Percentiles rank a stretch among this genome's conserved stretches.
Conservation (phyloP, 2,797 vertebrate genomes). For the Tokudaia tokunoshimensis region DNA sequence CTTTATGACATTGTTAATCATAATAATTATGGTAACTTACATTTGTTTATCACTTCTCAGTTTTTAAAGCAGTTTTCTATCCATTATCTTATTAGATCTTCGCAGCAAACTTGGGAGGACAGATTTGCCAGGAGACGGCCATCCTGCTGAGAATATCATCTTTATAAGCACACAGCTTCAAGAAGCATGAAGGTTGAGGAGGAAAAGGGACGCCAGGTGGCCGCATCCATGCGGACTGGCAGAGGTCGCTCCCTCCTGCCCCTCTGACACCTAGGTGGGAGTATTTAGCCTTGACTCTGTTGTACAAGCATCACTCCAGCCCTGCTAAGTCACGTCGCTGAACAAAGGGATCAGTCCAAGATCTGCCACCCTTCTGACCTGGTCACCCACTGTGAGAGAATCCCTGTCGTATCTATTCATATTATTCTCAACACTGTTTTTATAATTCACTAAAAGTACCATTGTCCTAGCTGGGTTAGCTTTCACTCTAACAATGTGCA, state of each 20-base stretch:
- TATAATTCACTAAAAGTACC: not conserved
- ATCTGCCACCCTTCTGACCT: not conserved
- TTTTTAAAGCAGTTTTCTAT: conserved; percentile 69
- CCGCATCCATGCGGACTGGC: not conserved
- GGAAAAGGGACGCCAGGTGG: not conserved
- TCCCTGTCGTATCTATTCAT: not conserved
- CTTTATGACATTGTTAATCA: conserved; percentile 76
- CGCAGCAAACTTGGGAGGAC: conserved; percentile 50
- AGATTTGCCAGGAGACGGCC: not conserved
- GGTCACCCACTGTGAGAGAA: not conserved
- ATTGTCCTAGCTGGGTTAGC: not conserved
- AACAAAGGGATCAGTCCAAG: not conserved
- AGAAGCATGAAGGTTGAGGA: not conserved
- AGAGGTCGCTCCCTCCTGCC: not conserved
- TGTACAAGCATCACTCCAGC: not conserved
- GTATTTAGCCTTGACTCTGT: not conserved
- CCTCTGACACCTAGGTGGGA: not conserved
- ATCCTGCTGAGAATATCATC: not conserved
- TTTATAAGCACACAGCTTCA: not conserved
- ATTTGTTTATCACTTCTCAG: conserved; percentile 42
- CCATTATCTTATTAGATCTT: conserved; percentile 63
- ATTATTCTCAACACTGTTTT: conserved; percentile 9
- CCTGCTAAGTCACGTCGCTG: not conserved
- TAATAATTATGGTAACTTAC: conserved; percentile 68
- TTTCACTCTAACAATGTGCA: not conserved